These are phyloP conservation scores for Drosophila pseudoobscura DNA, from an alignment of 1,140 invertebrate species.

Conservation along the genomic window DNA sequence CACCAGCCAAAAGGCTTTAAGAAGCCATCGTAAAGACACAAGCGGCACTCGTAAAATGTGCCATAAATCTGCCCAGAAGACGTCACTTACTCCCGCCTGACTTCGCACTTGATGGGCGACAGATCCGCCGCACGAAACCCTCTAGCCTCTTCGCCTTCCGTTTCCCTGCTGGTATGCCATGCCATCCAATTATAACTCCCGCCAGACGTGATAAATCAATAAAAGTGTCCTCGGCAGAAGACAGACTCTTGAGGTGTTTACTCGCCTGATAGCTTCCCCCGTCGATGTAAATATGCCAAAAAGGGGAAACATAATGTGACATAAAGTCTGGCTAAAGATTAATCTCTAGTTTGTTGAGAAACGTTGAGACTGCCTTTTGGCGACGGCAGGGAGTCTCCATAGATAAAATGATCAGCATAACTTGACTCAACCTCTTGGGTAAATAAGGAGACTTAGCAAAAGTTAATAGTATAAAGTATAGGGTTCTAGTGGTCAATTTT, in stretches of 20 bases:
- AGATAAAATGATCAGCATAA: background rate
- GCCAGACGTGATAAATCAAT: conserved; percentile 71
- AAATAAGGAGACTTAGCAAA: no score
- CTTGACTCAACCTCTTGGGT: background rate
- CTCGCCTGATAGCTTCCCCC: conserved; percentile 46
- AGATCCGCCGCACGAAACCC: background rate
- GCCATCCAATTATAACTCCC: conserved; percentile 65
- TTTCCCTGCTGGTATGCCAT: background rate
- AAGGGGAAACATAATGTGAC: conserved; percentile 56
- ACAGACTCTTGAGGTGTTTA: conserved; percentile 46
- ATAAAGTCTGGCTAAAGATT: conserved; percentile 56
- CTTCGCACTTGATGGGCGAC: conserved; percentile 50
- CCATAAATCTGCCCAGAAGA: conserved; percentile 47
- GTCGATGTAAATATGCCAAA: conserved; percentile 57
- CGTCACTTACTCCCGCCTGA: conserved; percentile 34
- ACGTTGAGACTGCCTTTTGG: conserved; percentile 12
- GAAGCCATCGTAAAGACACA: conserved; percentile 14
- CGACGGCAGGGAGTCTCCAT: background rate
- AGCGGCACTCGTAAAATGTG: conserved; percentile 45
- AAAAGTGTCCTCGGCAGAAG: conserved; percentile 58
- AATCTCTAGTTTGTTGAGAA: conserved; percentile 39
- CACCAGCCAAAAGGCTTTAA: conserved; percentile 35
- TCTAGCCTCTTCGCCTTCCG: no score
- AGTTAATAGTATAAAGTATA: background rate
- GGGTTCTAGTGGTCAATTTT: no score